phyloP scores from a whole-genome alignment of 2,888 invertebrate genomes.

The Operophtera brumata region DNA sequence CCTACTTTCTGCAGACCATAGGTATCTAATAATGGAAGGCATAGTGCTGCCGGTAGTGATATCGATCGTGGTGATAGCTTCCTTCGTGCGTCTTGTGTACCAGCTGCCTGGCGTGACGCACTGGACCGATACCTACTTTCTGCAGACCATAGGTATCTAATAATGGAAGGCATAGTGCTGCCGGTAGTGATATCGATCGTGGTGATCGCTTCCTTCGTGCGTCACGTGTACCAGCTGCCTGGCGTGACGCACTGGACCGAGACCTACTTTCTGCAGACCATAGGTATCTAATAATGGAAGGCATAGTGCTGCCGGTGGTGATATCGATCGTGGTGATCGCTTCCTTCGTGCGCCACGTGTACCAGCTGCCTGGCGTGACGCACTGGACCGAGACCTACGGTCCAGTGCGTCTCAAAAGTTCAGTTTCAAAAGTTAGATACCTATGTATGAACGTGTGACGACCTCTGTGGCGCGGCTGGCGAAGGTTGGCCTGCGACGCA shows the following conservation, averaged over 20 bases:
- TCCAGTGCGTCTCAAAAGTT: too few species aligned
- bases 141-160: conserved; percentile 82
- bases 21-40: conserved; percentile 84
- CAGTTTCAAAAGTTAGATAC: too few species aligned
- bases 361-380: conserved; percentile 82
- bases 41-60: conserved; percentile 84
- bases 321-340: conserved; percentile 83
- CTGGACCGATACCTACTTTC: conserved; percentile 86
- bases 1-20: conserved; percentile 86
- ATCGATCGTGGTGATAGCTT: conserved; percentile 82
- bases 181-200: conserved; percentile 83
- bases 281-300: conserved; percentile 84
- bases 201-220: conserved; percentile 83
- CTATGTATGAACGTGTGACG: too few species aligned
- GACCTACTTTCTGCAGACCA: conserved; percentile 86
- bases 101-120: conserved; percentile 83
- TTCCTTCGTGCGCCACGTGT: conserved; percentile 84
- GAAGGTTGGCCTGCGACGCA: too few species aligned
- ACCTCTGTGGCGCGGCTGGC: too few species aligned
- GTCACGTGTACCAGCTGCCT: conserved; percentile 83
- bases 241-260: conserved; percentile 86
- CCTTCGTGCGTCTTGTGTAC: conserved; percentile 83
- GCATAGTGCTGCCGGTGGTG: conserved; percentile 84
- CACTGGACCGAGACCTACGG: conserved; percentile 86
- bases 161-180: conserved; percentile 88